phyloP scores from a whole-genome alignment of 2,888 invertebrate species.

The Hyalella azteca region DNA sequence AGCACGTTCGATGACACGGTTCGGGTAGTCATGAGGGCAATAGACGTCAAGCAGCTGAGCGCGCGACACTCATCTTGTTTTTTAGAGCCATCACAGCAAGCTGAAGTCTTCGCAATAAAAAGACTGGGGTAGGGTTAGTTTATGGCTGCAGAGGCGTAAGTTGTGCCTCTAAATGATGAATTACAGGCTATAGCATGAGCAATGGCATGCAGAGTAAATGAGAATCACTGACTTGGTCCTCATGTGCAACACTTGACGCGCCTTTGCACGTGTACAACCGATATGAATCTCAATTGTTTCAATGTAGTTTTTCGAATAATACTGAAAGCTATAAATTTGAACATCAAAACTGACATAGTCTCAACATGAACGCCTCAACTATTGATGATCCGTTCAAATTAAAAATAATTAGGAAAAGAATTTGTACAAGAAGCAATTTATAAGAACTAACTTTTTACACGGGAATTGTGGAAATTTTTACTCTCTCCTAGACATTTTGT shows the following conservation, averaged over 20 bases:
- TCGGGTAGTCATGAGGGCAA: background rate
- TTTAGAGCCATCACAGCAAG: background rate
- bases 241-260: background rate
- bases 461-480: no score
- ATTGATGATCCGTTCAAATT: no score
- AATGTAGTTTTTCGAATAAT: no score
- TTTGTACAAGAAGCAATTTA: no score
- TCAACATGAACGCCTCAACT: no score
- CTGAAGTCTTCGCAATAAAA: conserved; percentile 27
- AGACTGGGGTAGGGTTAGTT: background rate
- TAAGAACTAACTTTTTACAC: no score
- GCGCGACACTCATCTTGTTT: conserved; percentile 16
- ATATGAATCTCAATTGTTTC: no score
- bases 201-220: background rate
- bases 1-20: conserved; percentile 2
- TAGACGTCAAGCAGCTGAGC: background rate
- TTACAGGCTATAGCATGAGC: background rate
- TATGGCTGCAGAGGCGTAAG: conserved; percentile 4
- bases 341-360: no score
- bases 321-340: no score
- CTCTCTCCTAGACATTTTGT: no score
- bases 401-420: no score
- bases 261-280: no score
- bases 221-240: background rate
- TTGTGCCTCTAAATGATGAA: conserved; percentile 4